A percentile compares a stretch with the other conserved stretches of the same genome.
Conservation (phyloP, 2,797 vertebrate species). For the Peromyscus nudipes region DNA sequence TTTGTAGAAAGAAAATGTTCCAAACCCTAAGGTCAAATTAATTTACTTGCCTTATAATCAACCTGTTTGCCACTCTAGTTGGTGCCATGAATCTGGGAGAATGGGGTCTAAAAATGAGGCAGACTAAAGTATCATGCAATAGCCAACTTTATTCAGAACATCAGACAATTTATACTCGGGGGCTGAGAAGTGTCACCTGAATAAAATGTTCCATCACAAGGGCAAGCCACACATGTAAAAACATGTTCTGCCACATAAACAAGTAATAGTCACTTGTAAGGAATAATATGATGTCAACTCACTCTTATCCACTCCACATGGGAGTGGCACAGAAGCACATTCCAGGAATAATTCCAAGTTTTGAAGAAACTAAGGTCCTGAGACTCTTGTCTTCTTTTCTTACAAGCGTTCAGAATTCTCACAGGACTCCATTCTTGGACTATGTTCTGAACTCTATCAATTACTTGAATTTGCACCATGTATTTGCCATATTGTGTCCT, state of each 20-base stretch:
- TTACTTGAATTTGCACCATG: not conserved
- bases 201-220: not conserved
- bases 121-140: not conserved
- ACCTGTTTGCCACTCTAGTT: not conserved
- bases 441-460: not conserved
- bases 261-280: not conserved
- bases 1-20: not conserved
- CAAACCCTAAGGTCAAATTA: slow-evolving; percentile 31
- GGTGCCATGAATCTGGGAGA: not conserved
- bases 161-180: not conserved
- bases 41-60: not conserved
- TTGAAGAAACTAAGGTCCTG: not conserved
- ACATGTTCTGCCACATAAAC: not conserved
- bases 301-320: too few relatives aligned
- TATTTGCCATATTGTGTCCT: not conserved
- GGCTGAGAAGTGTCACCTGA: not conserved
- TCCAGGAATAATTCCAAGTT: not conserved
- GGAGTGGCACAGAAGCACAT: not conserved
- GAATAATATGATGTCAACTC: too few relatives aligned
- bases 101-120: not conserved
- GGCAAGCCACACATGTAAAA: not conserved
- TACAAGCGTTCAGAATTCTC: not conserved
- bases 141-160: not conserved
- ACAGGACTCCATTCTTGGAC: not conserved
- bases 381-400: not conserved